Evolutionary conservation across 2,888 invertebrate species (phyloP).

Genomic region (Diarsia dahlii): DNA sequence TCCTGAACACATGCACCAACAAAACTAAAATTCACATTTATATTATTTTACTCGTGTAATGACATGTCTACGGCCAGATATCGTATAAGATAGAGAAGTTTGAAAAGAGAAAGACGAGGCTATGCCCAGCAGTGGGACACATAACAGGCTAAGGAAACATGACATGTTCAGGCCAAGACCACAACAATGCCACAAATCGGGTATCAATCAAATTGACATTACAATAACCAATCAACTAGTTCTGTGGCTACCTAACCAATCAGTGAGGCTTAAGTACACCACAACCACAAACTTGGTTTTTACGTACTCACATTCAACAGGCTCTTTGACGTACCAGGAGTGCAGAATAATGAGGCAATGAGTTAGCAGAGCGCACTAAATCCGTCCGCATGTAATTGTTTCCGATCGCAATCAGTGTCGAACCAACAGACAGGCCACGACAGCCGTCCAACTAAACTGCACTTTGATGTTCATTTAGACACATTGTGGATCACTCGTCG

Average conservation of each 20-base stretch:
- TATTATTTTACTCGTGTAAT: background rate
- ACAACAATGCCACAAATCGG: background rate
- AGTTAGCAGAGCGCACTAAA: constrained; percentile 35
- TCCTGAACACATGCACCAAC: background rate
- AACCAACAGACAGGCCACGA: constrained; percentile 29
- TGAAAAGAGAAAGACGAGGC: too few relatives aligned
- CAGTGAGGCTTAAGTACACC: background rate
- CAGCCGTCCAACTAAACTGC: constrained; percentile 38
- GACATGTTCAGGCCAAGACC: too few relatives aligned
- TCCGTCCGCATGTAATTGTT: constrained; percentile 52
- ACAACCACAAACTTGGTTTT: constrained; percentile 6
- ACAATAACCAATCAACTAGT: constrained; percentile 2
- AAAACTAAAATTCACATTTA: background rate
- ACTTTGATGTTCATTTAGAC: constrained; percentile 42
- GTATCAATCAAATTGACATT: constrained; percentile 6
- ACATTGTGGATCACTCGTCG: constrained; percentile 19
- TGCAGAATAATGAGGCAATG: constrained; percentile 31
- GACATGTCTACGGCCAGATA: background rate
- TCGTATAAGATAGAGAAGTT: too few relatives aligned
- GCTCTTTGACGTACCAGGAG: constrained; percentile 31
- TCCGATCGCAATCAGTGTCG: constrained; percentile 54
- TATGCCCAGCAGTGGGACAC: too few relatives aligned
- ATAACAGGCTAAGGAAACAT: too few relatives aligned
- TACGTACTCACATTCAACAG: constrained; percentile 16
- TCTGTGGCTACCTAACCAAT: background rate